phyloP scores from a whole-genome alignment of 1,140 invertebrate genomes.

The Eumaeus atala region DNA sequence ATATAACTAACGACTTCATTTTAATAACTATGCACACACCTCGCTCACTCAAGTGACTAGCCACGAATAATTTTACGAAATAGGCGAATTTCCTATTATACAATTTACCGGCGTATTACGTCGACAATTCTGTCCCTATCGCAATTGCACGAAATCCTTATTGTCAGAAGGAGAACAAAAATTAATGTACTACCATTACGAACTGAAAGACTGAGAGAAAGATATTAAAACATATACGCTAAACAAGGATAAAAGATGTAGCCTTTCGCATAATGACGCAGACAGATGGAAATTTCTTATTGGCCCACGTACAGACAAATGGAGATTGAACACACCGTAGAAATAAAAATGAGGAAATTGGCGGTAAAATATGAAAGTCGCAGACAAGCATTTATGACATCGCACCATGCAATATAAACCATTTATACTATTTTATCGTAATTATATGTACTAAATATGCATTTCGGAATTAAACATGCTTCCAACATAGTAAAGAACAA shows the following conservation, averaged over 20 bases:
- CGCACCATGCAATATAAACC: no score
- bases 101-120: conserved; percentile 43
- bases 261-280: conserved; percentile 61
- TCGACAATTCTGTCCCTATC: conserved; percentile 33
- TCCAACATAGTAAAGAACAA: no score
- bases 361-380: conserved; percentile 43
- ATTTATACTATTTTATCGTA: no score
- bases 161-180: conserved; percentile 30
- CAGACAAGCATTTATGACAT: no score
- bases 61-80: conserved; percentile 67
- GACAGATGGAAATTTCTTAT: conserved; percentile 77
- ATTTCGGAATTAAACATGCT: no score
- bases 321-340: conserved; percentile 57
- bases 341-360: conserved; percentile 23
- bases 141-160: neutral
- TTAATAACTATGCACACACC: conserved; percentile 58
- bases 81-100: conserved; percentile 57
- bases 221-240: conserved; percentile 28
- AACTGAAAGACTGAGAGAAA: conserved; percentile 30
- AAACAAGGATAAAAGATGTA: conserved; percentile 33
- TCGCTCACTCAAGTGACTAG: conserved; percentile 47
- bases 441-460: no score
- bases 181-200: conserved; percentile 21
- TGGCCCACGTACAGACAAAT: conserved; percentile 61
- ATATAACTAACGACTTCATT: conserved; percentile 71